Conservation (phyloP, 2,113 vertebrate genomes). For the Anguilla japonica region DNA sequence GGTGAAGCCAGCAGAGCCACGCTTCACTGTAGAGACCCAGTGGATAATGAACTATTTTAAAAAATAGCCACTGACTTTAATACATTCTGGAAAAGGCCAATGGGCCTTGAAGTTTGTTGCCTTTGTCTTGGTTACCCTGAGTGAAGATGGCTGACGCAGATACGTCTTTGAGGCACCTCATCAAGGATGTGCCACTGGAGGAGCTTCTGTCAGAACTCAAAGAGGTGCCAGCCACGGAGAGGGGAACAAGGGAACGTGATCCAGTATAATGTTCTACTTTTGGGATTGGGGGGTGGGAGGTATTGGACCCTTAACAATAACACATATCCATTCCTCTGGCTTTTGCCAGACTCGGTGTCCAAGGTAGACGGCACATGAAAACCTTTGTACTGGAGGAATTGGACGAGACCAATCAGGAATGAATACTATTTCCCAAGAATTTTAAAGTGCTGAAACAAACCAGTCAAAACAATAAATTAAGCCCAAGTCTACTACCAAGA, state of each 20-base stretch:
- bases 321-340: constrained; percentile 34
- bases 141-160: constrained; percentile 29
- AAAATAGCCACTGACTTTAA: constrained; percentile 26
- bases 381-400: constrained; percentile 46
- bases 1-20: constrained; percentile 10
- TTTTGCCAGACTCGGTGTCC: constrained; percentile 40
- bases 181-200: constrained; percentile 42
- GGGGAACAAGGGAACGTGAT: constrained; percentile 30
- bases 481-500: constrained; percentile 56
- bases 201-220: constrained; percentile 26
- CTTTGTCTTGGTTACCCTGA: constrained; percentile 20
- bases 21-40: constrained; percentile 7
- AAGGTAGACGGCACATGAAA: constrained; percentile 39
- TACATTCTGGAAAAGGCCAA: background rate
- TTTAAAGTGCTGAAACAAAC: constrained; percentile 51
- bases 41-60: constrained; percentile 30
- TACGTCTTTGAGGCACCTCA: constrained; percentile 41
- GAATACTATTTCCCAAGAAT: constrained; percentile 54
- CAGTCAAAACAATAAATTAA: constrained; percentile 67
- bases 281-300: background rate
- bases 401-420: constrained; percentile 56
- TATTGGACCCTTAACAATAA: constrained; percentile 46
- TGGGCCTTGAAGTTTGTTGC: background rate
- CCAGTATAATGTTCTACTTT: constrained; percentile 27
- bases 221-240: constrained; percentile 25